Base-by-base conservation (phyloP, 2,113 vertebrate species). In the Paratilapia polleni region DNA sequence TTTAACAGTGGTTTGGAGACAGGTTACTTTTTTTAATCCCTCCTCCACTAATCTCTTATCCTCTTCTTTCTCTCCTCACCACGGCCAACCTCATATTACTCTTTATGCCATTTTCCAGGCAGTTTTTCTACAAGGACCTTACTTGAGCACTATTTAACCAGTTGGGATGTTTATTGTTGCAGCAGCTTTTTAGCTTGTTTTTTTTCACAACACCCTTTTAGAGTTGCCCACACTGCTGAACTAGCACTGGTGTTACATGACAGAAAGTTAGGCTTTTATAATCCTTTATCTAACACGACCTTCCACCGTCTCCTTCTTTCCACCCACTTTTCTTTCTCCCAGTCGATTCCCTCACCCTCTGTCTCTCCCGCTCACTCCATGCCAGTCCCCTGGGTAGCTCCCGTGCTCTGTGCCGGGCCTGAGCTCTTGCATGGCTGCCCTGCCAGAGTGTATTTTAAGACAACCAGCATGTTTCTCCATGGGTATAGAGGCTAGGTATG, bases 401-500 rank as follows among this genome's bases (percentile, higher is more conserved):
- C 83, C 34, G 70, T 68, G 88, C 90, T 89, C 87, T 28, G 54
- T 54, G 93, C 86, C 11, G 81, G 83, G 82, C 78, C 88, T 73
- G 52, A 80, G 89, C 92, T 85, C 38, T 89, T 86, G 92, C 93
- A 90, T 90, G 92, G 88, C 89, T 88, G 91, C 89, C 89, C 89
- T 89, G 91, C 89, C 88, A 87, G 84, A 82, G 91, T 92, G 86
- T 95, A 94, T 95, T 95, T 95, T 94, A 92, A 94, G 92, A 93
- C 92, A 87, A 88, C 88, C 92, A 88, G 88, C 91, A 86, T 93
- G 89, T 90, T 92, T 89, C 94, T 93, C 91, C 87, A 84, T 87
- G 92, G 90, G 86, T 91, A 91, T 73, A 90, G 87, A 93, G 88
- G 90, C 88, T 83, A 87, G 87, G 89, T 87, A 93, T 95, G 94